Evolutionary conservation across 2,797 vertebrate species (phyloP), one percentile per base, ranked within the genome.

Genomic region (Chaetophractus vellerosus): DNA sequence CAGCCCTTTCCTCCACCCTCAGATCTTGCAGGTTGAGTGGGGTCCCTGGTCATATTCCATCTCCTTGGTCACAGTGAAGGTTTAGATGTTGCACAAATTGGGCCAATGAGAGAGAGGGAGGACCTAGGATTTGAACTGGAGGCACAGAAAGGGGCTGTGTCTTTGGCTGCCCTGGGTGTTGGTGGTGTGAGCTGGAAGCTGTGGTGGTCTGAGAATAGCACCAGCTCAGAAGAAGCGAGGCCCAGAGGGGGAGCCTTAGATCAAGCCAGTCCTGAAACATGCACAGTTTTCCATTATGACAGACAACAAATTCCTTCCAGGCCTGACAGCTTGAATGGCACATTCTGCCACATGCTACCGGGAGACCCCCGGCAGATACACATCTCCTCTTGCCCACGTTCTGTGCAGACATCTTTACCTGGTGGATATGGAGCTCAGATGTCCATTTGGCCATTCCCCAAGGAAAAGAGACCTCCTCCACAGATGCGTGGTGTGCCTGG

Each of bases 141-240:
- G 24, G 45, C 24, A 11, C 45, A 72, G 64, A 38, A 72, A 64
- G 23, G 1, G 9, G 28, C 23, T 45, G 52, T 87, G n/a, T 5
- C 61, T 31, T 48, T 0, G 0, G 18, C 6, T 0, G 1, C 76
- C 16, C 57, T 21, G 57, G 45, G 18, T 23, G 19, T 10, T 12
- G 55, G 41, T 45, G 28, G 33, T 0, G 0, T 9, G 41, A 61
- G 59, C 6, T 0, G 1, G 6, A 66, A 31, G 63, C 72, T 48
- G 19, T 16, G 41, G 48, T 6, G 12, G 5, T 2, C 2, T 14
- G 8, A 45, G 45, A 19, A n/a, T 0, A 0, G 66, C 2, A 8
- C 28, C 68, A 24, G 1, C 9, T 7, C 5, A 11, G 41, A 38
- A 64, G 7, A 36, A 6, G 1, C 0, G 9, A 81, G n/a, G 10